These are phyloP conservation scores for Nasonia vitripennis DNA, from an alignment of 1,140 invertebrate genomes.

Conservation along the genomic window DNA sequence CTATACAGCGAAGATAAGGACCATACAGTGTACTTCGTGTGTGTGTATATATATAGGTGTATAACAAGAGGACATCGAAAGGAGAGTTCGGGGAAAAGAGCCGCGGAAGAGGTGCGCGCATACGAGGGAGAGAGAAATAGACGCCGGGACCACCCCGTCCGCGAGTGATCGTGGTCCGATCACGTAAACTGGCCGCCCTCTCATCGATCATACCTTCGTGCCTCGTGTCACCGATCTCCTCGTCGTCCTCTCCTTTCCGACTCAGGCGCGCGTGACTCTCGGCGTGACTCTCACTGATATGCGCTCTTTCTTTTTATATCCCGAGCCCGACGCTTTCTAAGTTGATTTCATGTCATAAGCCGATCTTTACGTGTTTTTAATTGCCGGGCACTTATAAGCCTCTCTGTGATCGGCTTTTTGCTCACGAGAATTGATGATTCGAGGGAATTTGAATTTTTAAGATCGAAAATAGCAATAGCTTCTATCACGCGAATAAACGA, in stretches of 20 bases:
- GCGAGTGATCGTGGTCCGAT: constrained; percentile 71
- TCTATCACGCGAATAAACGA: no score
- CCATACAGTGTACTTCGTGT: constrained; percentile 30
- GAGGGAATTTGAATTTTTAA: no score
- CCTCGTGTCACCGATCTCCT: constrained; percentile 56
- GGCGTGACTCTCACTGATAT: background rate
- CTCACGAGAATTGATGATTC: no score
- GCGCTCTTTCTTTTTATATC: constrained; percentile 54
- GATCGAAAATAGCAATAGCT: no score
- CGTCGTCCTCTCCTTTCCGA: background rate
- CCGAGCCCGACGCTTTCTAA: constrained; percentile 52
- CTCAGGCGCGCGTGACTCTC: no score
- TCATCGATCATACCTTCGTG: constrained; percentile 73
- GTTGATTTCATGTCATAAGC: no score
- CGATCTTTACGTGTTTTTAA: no score
- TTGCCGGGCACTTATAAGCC: background rate
- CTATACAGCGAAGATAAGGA: constrained; percentile 20
- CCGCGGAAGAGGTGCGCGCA: constrained; percentile 62
- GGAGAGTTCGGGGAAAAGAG: constrained; percentile 38
- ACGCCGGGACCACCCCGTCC: constrained; percentile 72
- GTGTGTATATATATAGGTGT: background rate
- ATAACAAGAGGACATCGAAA: background rate
- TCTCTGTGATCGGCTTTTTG: no score
- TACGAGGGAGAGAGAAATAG: constrained; percentile 46
- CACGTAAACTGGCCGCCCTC: constrained; percentile 74